Evolutionary conservation across 2,888 invertebrate species (phyloP).

Genomic region (Hedychridium roseum): DNA sequence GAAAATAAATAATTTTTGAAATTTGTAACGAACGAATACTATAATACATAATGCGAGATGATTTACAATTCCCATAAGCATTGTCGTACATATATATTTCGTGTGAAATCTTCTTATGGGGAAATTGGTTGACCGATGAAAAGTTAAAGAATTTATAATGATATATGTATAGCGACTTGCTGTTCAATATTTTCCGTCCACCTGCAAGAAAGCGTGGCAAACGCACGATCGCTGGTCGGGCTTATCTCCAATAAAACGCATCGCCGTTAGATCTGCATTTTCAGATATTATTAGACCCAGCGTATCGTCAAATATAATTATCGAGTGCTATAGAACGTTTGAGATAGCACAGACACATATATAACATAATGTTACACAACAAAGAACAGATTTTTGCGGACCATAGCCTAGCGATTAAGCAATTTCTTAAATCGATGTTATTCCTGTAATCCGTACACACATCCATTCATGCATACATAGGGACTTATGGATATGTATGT

Average conservation of each 20-base stretch:
- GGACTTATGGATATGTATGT: too few relatives aligned
- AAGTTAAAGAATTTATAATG: slow-evolving; percentile 15
- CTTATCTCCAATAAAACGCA: not conserved
- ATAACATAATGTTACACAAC: slow-evolving; percentile 7
- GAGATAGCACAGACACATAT: slow-evolving; percentile 4
- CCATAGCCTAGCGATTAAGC: slow-evolving; percentile 48
- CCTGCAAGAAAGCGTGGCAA: slow-evolving; percentile 16
- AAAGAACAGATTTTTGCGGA: slow-evolving; percentile 39
- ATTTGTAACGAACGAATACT: too few relatives aligned
- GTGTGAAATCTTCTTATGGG: not conserved
- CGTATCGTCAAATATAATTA: not conserved
- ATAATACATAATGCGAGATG: too few relatives aligned
- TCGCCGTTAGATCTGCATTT: not conserved
- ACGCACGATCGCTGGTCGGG: slow-evolving; percentile 9
- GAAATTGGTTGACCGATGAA: not conserved
- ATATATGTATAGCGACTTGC: too few relatives aligned
- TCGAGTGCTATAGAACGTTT: not conserved
- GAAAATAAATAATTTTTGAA: too few relatives aligned
- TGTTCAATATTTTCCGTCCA: slow-evolving; percentile 42
- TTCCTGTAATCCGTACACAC: too few relatives aligned
- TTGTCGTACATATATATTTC: not conserved
- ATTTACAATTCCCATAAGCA: not conserved
- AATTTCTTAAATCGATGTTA: slow-evolving; percentile 45
- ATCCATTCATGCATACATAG: too few relatives aligned
- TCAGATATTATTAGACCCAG: not conserved